Conservation (phyloP, 2,888 invertebrate genomes). For the Troides aeacus region DNA sequence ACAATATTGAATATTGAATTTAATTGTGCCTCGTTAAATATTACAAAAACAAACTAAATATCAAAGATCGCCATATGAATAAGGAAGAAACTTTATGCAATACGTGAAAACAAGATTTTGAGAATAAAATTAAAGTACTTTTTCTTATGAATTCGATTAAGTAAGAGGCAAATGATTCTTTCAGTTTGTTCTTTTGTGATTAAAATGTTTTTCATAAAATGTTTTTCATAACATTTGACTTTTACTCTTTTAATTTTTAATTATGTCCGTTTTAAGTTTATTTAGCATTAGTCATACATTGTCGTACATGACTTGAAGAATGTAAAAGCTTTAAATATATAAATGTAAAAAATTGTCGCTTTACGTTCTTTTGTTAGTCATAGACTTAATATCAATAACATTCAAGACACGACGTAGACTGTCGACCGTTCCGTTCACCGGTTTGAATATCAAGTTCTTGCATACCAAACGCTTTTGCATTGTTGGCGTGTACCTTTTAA, state of each 20-base stretch:
- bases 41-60: not conserved
- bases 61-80: not conserved
- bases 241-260: not conserved
- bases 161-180: not conserved
- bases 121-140: not conserved
- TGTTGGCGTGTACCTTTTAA: slow-evolving; percentile 37
- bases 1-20: not conserved
- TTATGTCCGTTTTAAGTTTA: not conserved
- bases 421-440: slow-evolving; percentile 59
- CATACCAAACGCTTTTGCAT: slow-evolving; percentile 49
- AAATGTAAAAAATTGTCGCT: not conserved
- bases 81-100: not conserved
- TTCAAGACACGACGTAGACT: slow-evolving; percentile 61
- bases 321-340: not conserved
- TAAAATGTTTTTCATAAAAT: not conserved
- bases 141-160: not conserved
- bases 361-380: slow-evolving; percentile 11
- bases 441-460: slow-evolving; percentile 62
- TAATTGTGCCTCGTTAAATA: not conserved
- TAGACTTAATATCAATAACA: slow-evolving; percentile 40
- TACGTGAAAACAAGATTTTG: not conserved
- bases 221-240: not conserved
- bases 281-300: not conserved
- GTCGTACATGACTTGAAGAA: not conserved
- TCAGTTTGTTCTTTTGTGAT: not conserved